A percentile compares a stretch with the other conserved stretches of the same genome.
phyloP scores from a whole-genome alignment of 2,888 invertebrate species.

The Drosophila meridiana region DNA sequence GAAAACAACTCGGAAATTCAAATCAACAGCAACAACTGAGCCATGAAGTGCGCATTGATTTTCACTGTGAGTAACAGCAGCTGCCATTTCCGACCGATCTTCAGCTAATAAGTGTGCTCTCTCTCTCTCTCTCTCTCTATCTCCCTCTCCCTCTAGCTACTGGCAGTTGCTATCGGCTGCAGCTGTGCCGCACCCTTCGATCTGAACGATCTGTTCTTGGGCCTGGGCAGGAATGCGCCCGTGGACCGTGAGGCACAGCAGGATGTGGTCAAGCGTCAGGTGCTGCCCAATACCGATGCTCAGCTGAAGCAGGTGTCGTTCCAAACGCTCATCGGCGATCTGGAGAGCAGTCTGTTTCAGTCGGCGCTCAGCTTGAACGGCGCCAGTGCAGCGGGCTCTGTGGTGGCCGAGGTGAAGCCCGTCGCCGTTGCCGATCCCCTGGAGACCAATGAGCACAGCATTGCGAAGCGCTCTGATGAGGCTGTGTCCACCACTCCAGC shows the following conservation, averaged over 20 bases:
- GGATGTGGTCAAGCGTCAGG: slow-evolving; percentile 73
- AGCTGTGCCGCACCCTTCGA: slow-evolving; percentile 64
- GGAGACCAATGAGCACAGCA: slow-evolving; percentile 34
- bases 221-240: slow-evolving; percentile 43
- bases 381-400: slow-evolving; percentile 61
- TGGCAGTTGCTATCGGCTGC: slow-evolving; percentile 43
- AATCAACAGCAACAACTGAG: slow-evolving; percentile 18
- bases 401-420: slow-evolving; percentile 56
- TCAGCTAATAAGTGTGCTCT: neutral
- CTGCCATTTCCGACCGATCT: neutral
- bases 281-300: slow-evolving; percentile 61
- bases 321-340: slow-evolving; percentile 77
- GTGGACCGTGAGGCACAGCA: slow-evolving; percentile 35
- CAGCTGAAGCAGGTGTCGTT: slow-evolving; percentile 77
- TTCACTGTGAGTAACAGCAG: slow-evolving; percentile 63
- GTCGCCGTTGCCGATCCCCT: slow-evolving; percentile 4
- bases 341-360: slow-evolving; percentile 79
- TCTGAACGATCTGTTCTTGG: slow-evolving; percentile 60
- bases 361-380: slow-evolving; percentile 77
- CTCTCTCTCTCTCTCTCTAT: neutral
- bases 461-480: slow-evolving; percentile 58
- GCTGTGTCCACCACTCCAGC: slow-evolving; percentile 6
- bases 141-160: slow-evolving; percentile 41
- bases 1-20: slow-evolving; percentile 45
- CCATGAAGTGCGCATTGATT: slow-evolving; percentile 70